These are phyloP conservation scores for Amblyjoppa proteus DNA, from an alignment of 2,888 invertebrate genomes.

Conservation along the genomic window DNA sequence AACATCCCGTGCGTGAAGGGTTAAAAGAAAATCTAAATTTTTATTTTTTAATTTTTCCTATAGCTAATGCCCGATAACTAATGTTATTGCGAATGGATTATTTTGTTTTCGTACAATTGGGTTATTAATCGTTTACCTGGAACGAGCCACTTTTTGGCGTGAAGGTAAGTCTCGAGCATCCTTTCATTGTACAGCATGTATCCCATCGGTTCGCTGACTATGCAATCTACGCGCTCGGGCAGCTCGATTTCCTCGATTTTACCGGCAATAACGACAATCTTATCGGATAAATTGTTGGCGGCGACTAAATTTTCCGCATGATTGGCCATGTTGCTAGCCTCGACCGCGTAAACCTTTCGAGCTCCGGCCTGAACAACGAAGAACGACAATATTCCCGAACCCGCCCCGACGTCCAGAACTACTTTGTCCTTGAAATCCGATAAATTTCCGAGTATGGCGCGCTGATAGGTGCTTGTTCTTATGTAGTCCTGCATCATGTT, in stretches of 20 bases:
- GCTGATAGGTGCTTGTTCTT: slow-evolving; percentile 98
- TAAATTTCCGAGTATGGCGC: slow-evolving; percentile 97
- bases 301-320: slow-evolving; percentile 96
- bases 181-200: slow-evolving; percentile 99
- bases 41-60: background rate
- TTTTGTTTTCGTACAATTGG: background rate
- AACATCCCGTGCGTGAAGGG: too few species aligned
- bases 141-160: slow-evolving; percentile 99
- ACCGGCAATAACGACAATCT: slow-evolving; percentile 96
- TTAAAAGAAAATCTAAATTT: background rate
- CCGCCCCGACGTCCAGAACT: slow-evolving; percentile 98
- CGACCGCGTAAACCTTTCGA: slow-evolving; percentile 98
- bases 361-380: slow-evolving; percentile 99
- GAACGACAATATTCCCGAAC: slow-evolving; percentile 99
- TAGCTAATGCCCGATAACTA: background rate
- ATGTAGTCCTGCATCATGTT: slow-evolving; percentile 99
- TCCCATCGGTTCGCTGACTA: slow-evolving; percentile 99
- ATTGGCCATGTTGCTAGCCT: slow-evolving; percentile 99
- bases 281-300: slow-evolving; percentile 94
- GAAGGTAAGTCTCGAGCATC: slow-evolving; percentile 99
- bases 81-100: background rate
- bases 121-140: slow-evolving; percentile 86
- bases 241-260: slow-evolving; percentile 99
- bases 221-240: slow-evolving; percentile 98
- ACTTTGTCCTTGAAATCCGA: slow-evolving; percentile 97